A percentile compares a stretch with the other conserved stretches of the same genome.
Conservation (phyloP, 2,888 invertebrate species). For the Xylocampa areola region DNA sequence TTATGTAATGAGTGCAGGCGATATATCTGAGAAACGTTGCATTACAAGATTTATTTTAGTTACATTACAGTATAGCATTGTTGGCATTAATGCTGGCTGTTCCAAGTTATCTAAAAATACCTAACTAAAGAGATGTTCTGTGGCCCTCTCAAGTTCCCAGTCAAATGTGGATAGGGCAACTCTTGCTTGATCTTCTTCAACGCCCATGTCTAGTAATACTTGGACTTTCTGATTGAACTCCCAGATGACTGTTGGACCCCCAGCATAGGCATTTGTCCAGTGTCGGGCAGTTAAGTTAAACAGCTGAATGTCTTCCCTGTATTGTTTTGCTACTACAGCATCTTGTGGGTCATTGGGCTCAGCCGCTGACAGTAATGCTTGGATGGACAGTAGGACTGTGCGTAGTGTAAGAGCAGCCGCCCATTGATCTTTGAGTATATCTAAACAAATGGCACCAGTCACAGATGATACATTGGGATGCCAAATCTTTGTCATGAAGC, state of each 20-base stretch:
- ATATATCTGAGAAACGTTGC: conserved; percentile 30
- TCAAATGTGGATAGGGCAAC: conserved; percentile 97
- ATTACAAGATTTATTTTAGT: conserved; percentile 36
- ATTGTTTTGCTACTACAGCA: conserved; percentile 99
- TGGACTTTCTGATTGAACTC: conserved; percentile 97
- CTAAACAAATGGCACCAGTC: conserved; percentile 99
- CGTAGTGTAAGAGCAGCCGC: conserved; percentile 99
- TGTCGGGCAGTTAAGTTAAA: conserved; percentile 97
- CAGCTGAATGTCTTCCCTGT: conserved; percentile 95
- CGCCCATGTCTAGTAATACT: conserved; percentile 97
- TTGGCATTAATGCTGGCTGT: conserved; percentile 39
- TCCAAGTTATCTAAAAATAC: conserved; percentile 35
- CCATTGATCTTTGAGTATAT: conserved; percentile 99
- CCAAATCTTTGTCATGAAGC: conserved; percentile 99
- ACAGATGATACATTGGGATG: conserved; percentile 99
- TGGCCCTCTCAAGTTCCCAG: conserved; percentile 98
- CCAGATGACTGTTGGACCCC: conserved; percentile 90
- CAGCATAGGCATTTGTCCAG: conserved; percentile 98
- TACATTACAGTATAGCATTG: conserved; percentile 43
- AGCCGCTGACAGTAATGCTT: conserved; percentile 97
- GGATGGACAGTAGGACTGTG: conserved; percentile 98
- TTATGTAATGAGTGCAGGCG: conserved; percentile 21
- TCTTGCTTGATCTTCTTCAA: conserved; percentile 96
- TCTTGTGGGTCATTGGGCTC: conserved; percentile 98
- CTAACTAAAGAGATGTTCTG: conserved; percentile 91